Evolutionary conservation across 2,888 invertebrate genomes (phyloP).

Genomic region (Clepsis dumicolana): DNA sequence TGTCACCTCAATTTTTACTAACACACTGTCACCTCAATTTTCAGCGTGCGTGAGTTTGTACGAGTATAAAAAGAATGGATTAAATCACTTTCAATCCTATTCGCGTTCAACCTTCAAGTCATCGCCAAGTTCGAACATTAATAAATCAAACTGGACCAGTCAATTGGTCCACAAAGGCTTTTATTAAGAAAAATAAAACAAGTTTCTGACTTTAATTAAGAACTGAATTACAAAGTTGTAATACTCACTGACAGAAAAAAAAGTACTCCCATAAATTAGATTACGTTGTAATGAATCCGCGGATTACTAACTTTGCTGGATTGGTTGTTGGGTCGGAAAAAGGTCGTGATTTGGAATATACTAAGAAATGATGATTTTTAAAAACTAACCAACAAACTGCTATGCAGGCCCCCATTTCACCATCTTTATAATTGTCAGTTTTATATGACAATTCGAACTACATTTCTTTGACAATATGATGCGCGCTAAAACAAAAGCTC

Average conservation of each 20-base stretch:
- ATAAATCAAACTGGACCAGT: constrained; percentile 14
- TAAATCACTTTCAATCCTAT: background rate
- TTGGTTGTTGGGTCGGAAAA: constrained; percentile 12
- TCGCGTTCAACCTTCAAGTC: background rate
- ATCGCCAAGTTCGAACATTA: background rate
- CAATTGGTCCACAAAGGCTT: constrained; percentile 14
- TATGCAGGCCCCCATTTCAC: too few relatives aligned
- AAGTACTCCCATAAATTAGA: constrained; percentile 23
- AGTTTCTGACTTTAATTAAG: constrained; percentile 7
- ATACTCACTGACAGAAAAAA: constrained; percentile 23
- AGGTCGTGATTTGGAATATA: constrained; percentile 1
- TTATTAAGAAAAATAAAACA: constrained; percentile 24
- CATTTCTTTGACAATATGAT: too few relatives aligned
- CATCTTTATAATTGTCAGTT: too few relatives aligned
- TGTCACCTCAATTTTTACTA: too few relatives aligned
- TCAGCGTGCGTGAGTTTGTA: too few relatives aligned
- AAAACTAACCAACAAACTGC: too few relatives aligned
- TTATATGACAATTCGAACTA: too few relatives aligned
- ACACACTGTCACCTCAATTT: too few relatives aligned
- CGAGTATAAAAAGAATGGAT: background rate
- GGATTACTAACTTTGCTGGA: constrained; percentile 16
- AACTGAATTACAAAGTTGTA: constrained; percentile 19
- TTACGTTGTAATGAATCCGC: constrained; percentile 21
- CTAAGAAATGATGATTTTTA: background rate
- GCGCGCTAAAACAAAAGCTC: too few relatives aligned